Evolutionary conservation across 1,140 invertebrate genomes (phyloP).

Genomic region (Trachymyrmex cornetzi): DNA sequence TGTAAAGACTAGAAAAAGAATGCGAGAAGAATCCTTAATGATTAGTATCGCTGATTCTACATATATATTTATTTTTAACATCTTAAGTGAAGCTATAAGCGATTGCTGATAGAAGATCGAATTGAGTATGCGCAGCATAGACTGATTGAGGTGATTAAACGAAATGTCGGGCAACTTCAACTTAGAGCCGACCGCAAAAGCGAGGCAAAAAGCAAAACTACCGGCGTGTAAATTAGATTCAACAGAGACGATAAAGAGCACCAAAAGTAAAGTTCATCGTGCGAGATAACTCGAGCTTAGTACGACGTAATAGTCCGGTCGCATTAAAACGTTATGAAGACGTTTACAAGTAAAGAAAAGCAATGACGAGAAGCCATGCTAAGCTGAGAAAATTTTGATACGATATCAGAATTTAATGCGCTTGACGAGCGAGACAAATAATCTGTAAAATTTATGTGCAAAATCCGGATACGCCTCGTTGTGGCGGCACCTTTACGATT

Average conservation of each 20-base stretch:
- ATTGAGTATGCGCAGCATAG: slow-evolving; percentile 21
- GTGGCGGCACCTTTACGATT: slow-evolving; percentile 48
- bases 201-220: slow-evolving; percentile 24
- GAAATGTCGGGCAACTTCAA: slow-evolving; percentile 39
- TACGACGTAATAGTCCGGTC: slow-evolving; percentile 41
- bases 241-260: slow-evolving; percentile 25
- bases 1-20: neutral
- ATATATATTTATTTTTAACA: slow-evolving; percentile 14
- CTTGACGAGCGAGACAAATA: neutral
- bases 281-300: slow-evolving; percentile 29
- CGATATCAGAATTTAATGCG: slow-evolving; percentile 14
- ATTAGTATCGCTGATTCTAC: neutral
- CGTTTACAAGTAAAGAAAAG: slow-evolving; percentile 17
- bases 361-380: neutral
- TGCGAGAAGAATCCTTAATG: neutral
- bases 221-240: slow-evolving; percentile 53
- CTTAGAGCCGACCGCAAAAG: slow-evolving; percentile 4
- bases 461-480: slow-evolving; percentile 27
- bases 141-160: slow-evolving; percentile 45
- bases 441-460: slow-evolving; percentile 25
- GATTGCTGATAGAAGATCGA: slow-evolving; percentile 28
- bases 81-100: neutral
- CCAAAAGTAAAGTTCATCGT: slow-evolving; percentile 30
- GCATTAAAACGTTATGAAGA: slow-evolving; percentile 53
- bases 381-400: neutral